A percentile compares a stretch with the other conserved stretches of the same genome.
These are phyloP conservation scores for Lepeophtheirus salmonis DNA, from an alignment of 1,140 invertebrate genomes.

Conservation along the genomic window DNA sequence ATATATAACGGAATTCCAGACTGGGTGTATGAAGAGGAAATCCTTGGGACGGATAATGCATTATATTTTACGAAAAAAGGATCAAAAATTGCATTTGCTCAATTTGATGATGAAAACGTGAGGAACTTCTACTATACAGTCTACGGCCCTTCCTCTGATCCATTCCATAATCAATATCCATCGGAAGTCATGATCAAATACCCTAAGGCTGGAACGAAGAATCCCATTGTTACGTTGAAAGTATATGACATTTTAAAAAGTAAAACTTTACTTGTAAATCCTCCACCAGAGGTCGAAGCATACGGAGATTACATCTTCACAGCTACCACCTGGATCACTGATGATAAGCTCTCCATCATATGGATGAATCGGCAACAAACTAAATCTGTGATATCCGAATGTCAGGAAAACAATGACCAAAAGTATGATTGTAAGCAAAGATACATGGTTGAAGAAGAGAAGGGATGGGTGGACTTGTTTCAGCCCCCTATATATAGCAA, in stretches of 20 bases:
- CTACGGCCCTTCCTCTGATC: constrained; percentile 26
- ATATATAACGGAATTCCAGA: constrained; percentile 45
- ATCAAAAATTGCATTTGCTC: constrained; percentile 50
- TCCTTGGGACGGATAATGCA: constrained; percentile 57
- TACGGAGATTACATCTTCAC: constrained; percentile 42
- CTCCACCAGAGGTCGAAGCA: constrained; percentile 2
- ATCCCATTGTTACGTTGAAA: not conserved
- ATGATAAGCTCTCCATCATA: constrained; percentile 37
- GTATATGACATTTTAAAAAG: too few species aligned
- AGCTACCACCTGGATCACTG: constrained; percentile 53
- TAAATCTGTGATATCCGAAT: constrained; percentile 28
- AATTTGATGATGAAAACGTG: constrained; percentile 52
- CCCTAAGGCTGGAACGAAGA: constrained; percentile 1
- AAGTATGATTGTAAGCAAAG: constrained; percentile 22
- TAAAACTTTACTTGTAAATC: not conserved
- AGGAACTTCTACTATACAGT: constrained; percentile 27
- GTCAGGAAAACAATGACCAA: constrained; percentile 21
- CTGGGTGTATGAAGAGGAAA: constrained; percentile 73
- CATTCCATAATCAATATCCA: constrained; percentile 7
- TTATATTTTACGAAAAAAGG: constrained; percentile 70
- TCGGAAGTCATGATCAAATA: constrained; percentile 13
- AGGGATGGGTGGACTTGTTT: constrained; percentile 48
- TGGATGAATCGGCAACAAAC: constrained; percentile 60
- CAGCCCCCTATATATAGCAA: constrained; percentile 30
- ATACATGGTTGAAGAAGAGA: constrained; percentile 27